Base-by-base conservation (phyloP, 2,113 vertebrate species). In the Malurus melanocephalus region DNA sequence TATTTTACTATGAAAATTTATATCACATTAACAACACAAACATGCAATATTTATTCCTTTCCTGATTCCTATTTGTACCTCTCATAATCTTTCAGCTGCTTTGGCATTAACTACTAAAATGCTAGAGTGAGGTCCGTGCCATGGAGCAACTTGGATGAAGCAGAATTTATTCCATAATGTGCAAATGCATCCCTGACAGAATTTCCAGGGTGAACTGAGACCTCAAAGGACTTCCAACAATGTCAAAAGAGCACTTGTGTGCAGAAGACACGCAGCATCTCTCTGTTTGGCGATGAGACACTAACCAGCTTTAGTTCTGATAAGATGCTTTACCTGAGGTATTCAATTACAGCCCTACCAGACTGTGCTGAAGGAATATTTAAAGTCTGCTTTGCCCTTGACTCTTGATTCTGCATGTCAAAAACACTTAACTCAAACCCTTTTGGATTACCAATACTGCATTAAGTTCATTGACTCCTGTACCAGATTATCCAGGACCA, bases 331-430 rank as follows among this genome's bases (percentile, higher is more conserved):
- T 96, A 96, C 94, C 90, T 92, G 93, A 96, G 94, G 94, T 94
- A 95, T 96, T 97, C 97, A 97, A 97, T 96, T 97, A 97, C 94
- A 95, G 80, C 95, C 92, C 94, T 85, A 93, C 92, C 91, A 95
- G 89, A 67, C 79, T 71, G 75, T 62, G 89, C 71, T 94, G 88
- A 94, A 94, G 95, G 85, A 97, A 96, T 96, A 94, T 94, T 97
- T 96, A 95, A 95, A 97, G 95, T 94, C 97, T 96, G 97, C 89
- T 97, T 97, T 72, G 96, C 68, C 97, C 97, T 97, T 98, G 97
- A 97, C 96, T 96, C 88, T 95, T 95, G 94, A 96, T 96, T 96
- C 95, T 92, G 92, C 93, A 90, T 96, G 97, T 97, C 97, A 97
- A 93, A 97, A 97, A 83, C 97, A 97, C 94, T 98, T 97, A 97